These are phyloP conservation scores for Diabrotica undecimpunctata DNA, from an alignment of 1,140 invertebrate species.

Conservation along the genomic window DNA sequence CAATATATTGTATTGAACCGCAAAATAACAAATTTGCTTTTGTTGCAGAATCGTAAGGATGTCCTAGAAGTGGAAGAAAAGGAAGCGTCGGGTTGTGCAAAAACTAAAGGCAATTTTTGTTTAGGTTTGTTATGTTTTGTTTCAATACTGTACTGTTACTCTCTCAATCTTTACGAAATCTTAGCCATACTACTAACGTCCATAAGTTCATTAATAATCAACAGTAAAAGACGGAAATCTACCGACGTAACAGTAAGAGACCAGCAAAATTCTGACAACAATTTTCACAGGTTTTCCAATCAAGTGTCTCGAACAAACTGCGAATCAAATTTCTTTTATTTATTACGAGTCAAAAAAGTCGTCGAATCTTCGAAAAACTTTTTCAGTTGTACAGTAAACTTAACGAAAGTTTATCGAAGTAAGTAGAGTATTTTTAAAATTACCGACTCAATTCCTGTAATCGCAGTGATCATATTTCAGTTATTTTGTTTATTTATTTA, in stretches of 20 bases:
- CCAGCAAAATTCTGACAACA: constrained; percentile 44
- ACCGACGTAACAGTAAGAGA: constrained; percentile 8
- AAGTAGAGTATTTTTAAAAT: constrained; percentile 10
- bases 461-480: background rate
- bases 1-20: too few relatives aligned
- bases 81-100: constrained; percentile 39
- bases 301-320: background rate
- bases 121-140: constrained; percentile 46
- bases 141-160: constrained; percentile 39
- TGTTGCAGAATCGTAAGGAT: constrained; percentile 42
- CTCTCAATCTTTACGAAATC: constrained; percentile 31
- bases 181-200: constrained; percentile 37
- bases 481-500: constrained; percentile 6
- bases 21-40: constrained; percentile 2
- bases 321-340: constrained; percentile 6
- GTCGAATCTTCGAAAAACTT: constrained; percentile 18
- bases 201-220: constrained; percentile 19
- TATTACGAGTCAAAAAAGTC: constrained; percentile 21
- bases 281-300: constrained; percentile 36
- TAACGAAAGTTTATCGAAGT: constrained; percentile 5
- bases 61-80: constrained; percentile 38
- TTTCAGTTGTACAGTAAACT: constrained; percentile 22
- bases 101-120: constrained; percentile 42
- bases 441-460: background rate
- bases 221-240: background rate